Base-by-base conservation (phyloP, 1,140 invertebrate genomes). In the Aricia agestis region DNA sequence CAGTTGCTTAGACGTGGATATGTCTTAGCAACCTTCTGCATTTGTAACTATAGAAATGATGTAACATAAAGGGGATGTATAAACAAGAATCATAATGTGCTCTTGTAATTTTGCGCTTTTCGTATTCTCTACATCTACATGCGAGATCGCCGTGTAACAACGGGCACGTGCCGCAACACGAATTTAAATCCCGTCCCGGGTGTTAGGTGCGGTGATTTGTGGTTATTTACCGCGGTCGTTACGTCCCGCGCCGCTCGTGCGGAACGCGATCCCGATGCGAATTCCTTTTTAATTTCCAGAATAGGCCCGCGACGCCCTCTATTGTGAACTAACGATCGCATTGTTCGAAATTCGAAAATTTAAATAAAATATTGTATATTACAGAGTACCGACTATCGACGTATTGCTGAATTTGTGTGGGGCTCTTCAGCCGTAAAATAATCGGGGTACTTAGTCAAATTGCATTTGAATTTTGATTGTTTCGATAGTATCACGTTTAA, bases 191-290 rank as follows among this genome's bases (percentile, higher is more conserved):
- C 85, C 83, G 86, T 83, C 83, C 73, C 75, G 80, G 83, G 88
- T 76, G 86, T 87, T 87, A 88, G 86, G 81, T 75, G 76, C 82
- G 74, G 84, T 89, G 88, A 90, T 90, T 90, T 90, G 88, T 88
- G 88, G 88, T 86, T 90, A 89, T 90, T 90, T 90, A 90, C 85
- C 80, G 81, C 86, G 85, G 82, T 80, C 84, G 84, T 90, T 89
- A 89, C 85, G 81, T 85, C 79, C 81, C 75, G 45, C 73, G 72
- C 71, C 82, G 72, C 81, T 83, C 87, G 86, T 89, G 86, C 86
- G 86, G 77, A 85, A 86, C 81, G 82, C 83, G 78, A 85, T 87
- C 87, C 81, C 79, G 78, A 84, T 82, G 76, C 85, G 81, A 80
- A 84, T 82, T 82, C 74, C 81, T 87, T 90, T 90, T 90, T 90